Evolutionary conservation across 2,797 vertebrate genomes (phyloP).

Genomic region (Centropyge bicolor): DNA sequence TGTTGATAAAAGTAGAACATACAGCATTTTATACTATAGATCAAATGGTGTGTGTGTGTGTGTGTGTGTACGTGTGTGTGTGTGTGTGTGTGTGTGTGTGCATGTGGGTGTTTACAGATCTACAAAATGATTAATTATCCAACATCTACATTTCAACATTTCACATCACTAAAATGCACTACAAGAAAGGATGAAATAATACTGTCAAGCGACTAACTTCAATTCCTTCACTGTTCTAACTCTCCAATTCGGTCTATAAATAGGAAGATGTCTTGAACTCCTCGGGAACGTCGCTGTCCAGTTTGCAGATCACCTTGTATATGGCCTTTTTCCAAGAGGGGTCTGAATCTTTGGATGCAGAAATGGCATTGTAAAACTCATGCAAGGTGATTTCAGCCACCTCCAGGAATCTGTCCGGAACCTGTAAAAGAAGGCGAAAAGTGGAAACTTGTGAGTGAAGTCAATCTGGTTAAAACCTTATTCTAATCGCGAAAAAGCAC

Average conservation of each 20-base stretch:
- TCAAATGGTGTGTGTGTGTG: constrained; percentile 26
- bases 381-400: constrained; percentile 93
- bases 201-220: constrained; percentile 44
- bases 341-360: constrained; percentile 91
- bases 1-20: constrained; percentile 52
- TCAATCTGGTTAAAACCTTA: constrained; percentile 26
- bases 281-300: constrained; percentile 95
- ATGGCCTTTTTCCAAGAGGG: constrained; percentile 99
- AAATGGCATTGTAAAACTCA: constrained; percentile 94
- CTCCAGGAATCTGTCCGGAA: constrained; percentile 94
- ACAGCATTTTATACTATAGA: constrained; percentile 55
- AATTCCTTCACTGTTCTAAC: constrained; percentile 16
- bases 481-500: constrained; percentile 13
- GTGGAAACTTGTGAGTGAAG: not conserved
- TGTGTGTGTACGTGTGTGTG: constrained; percentile 14
- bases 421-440: constrained; percentile 80
- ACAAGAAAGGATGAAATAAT: constrained; percentile 66
- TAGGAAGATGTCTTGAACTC: constrained; percentile 91
- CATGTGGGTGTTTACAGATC: constrained; percentile 50
- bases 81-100: not conserved
- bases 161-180: constrained; percentile 78
- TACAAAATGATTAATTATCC: constrained; percentile 59
- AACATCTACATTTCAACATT: constrained; percentile 70
- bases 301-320: constrained; percentile 98
- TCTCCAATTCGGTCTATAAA: constrained; percentile 78